Evolutionary conservation across 2,888 invertebrate species (phyloP), one percentile per base, ranked within the genome.

Genomic region (Athalia rosae): DNA sequence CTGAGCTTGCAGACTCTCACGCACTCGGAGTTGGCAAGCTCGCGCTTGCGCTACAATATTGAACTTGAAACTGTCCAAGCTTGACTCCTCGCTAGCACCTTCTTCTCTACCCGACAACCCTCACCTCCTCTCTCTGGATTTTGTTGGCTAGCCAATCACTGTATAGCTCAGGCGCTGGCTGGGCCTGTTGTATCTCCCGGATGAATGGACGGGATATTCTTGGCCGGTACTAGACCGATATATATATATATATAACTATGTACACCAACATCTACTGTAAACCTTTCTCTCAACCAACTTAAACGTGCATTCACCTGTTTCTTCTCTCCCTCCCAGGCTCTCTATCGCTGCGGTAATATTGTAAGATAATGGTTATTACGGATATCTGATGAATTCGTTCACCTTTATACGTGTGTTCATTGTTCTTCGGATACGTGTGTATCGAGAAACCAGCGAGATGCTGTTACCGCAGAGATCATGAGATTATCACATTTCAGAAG

Each of bases 1-100:
- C 48, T 74, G n/a, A 45, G 56, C 74, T 74, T 56, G 43, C 74
- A 43, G 53, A 74, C 61, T 9, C 61, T 61, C 74, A 61, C 74
- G 74, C 61, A 61, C 48, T 58, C n/a, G 53, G 58, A 58, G 71
- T 71, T 61, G 64, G 76, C 74, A 77, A 53, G 77, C 80, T 83
- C 82, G 85, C 84, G 84, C 84, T 80, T 85, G 85, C 85, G 85
- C 83, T 79, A 83, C 84, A 82, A 80, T 85, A 85, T 85, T 84
- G 85, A 84, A 84, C 84, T 80, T 76, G 81, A 80, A 81, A 82
- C 74, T 74, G 61, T 73, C 69, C 74, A 47, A 74, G 58, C 58
- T 56, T 43, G 13, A 15, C 45, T 71, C 71, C 71, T 71, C 71
- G 45, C 6, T n/a, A 9, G 9, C 71, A 45, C 71, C 69, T 56